These are phyloP conservation scores for Macrobrachium nipponense DNA, from an alignment of 1,140 invertebrate species.

Conservation along the genomic window DNA sequence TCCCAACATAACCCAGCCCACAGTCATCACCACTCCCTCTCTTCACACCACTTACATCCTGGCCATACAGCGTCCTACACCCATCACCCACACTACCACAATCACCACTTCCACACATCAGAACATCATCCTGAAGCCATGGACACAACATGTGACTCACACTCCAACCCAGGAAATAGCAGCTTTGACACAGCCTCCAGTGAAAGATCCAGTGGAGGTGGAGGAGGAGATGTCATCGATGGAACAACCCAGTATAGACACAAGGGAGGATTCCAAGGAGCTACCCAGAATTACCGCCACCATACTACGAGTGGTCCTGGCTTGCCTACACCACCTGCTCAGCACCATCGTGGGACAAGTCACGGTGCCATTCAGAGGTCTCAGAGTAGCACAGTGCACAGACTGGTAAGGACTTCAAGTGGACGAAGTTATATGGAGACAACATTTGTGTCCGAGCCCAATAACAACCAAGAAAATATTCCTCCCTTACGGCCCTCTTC, in stretches of 20 bases:
- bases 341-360: constrained; percentile 41
- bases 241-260: constrained; percentile 35
- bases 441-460: constrained; percentile 57
- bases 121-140: constrained; percentile 35
- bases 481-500: constrained; percentile 48
- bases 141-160: constrained; percentile 54
- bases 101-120: constrained; percentile 44
- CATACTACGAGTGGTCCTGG: constrained; percentile 54
- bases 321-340: constrained; percentile 46
- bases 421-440: constrained; percentile 63
- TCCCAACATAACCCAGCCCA: constrained; percentile 33
- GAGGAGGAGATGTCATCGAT: constrained; percentile 43
- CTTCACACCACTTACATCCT: constrained; percentile 37
- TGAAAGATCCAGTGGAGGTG: constrained; percentile 44
- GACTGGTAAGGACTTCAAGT: constrained; percentile 60
- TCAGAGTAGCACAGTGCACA: constrained; percentile 56
- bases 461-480: constrained; percentile 63
- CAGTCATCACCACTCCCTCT: constrained; percentile 38
- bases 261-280: constrained; percentile 27
- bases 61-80: constrained; percentile 30
- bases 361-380: constrained; percentile 55
- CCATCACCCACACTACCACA: constrained; percentile 58
- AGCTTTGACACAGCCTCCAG: constrained; percentile 53
- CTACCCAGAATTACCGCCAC: constrained; percentile 37
- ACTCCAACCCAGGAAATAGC: constrained; percentile 50